Conservation (phyloP, 2,888 invertebrate genomes). For the Hydropsyche betteni region DNA sequence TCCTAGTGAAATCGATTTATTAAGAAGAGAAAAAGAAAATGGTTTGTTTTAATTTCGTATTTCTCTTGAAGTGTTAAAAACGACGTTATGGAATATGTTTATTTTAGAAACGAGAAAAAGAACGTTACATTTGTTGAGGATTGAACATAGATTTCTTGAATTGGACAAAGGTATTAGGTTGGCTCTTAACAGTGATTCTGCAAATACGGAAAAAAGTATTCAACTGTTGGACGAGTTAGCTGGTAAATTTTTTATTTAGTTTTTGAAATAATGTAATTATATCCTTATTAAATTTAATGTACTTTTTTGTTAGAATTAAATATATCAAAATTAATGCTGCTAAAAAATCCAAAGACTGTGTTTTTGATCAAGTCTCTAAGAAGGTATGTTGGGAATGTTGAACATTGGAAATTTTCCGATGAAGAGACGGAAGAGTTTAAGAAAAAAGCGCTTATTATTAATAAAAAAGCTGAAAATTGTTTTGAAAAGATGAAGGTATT, state of each 20-base stretch:
- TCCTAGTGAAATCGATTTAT: conserved; percentile 67
- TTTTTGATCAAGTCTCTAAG: conserved; percentile 80
- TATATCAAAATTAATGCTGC: conserved; percentile 77
- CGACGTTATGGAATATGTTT: too few species aligned
- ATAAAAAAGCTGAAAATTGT: conserved; percentile 72
- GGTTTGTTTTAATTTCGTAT: conserved; percentile 54
- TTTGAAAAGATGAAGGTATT: conserved; percentile 59
- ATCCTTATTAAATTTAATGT: conserved; percentile 12
- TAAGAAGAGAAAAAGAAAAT: conserved; percentile 64
- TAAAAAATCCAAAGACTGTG: conserved; percentile 82
- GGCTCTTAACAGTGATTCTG: conserved; percentile 72
- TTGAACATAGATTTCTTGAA: conserved; percentile 72
- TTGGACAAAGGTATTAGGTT: conserved; percentile 74
- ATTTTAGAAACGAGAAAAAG: conserved; percentile 60
- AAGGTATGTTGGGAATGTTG: conserved; percentile 81
- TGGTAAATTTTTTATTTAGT: conserved; percentile 55
- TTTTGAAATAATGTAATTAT: background rate
- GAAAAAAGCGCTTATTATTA: conserved; percentile 74
- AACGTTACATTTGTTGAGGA: conserved; percentile 60
- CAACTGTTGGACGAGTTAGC: conserved; percentile 72
- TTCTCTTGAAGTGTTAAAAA: background rate
- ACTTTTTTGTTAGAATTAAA: conserved; percentile 63
- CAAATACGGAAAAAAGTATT: conserved; percentile 78
- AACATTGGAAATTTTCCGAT: conserved; percentile 74
- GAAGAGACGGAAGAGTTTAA: conserved; percentile 72